Base-by-base conservation (phyloP, 2,888 invertebrate species). In the Megamerina dolium region DNA sequence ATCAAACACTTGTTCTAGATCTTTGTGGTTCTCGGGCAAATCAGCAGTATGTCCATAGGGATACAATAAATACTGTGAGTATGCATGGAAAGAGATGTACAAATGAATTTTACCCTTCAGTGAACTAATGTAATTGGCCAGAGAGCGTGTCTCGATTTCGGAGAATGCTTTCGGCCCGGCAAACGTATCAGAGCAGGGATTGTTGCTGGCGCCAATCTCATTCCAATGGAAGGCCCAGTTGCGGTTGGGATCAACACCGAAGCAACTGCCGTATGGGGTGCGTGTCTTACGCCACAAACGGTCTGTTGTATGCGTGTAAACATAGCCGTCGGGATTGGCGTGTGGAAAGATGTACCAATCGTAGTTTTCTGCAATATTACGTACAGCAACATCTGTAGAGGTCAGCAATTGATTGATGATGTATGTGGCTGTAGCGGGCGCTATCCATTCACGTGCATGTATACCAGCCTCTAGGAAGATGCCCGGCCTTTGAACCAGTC, bases 301-400 rank as follows among this genome's bases (percentile, higher is more conserved):
- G 30, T 77, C 80, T 26, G 45, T 50, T 58, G 64, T 13, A 74
- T 75, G 59, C 1, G 83, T 77, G 60, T 78, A 83, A 32, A 76
- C 79, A 56, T 80, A 85, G 2, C 88, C 88, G 70, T 89, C 88
- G 4, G 86, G 86, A 64, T 89, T 88, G n/a, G 80, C 66, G 13
- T 82, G 70, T 0, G 88, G 87, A 46, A 87, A 76, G 41, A 88
- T 77, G 59, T 85, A 83, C 83, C 85, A 88, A 51, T 84, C 83
- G 52, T 76, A 77, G 17, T 74, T 73, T 35, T 76, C 69, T 0
- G 78, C 74, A 1, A 80, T 72, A 3, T 65, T 49, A 30, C 63
- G 63, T 1, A 79, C 66, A 4, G 73, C 73, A 1, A 68, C 52
- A 5, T 77, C 69, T 0, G 73, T 64, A 14, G 79, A 80, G 37